phyloP scores from a whole-genome alignment of 2,888 invertebrate species.

The Dusona sp. region DNA sequence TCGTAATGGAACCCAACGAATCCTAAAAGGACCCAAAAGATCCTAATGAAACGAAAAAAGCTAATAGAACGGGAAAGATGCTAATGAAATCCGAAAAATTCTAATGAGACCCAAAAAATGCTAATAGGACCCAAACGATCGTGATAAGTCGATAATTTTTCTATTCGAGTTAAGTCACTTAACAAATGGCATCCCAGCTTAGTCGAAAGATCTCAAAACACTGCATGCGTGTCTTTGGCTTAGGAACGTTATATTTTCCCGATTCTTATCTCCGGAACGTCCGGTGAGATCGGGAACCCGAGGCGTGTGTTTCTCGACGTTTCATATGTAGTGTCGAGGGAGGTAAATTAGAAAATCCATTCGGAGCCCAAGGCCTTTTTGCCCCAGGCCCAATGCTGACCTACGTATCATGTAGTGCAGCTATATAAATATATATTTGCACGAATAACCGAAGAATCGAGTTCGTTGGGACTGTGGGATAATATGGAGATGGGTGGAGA shows the following conservation, averaged over 20 bases:
- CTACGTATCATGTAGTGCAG: constrained; percentile 5
- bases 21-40: not conserved
- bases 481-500: constrained; percentile 24
- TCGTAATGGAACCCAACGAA: not conserved
- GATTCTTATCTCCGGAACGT: constrained; percentile 42
- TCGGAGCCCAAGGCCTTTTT: constrained; percentile 55
- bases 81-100: not conserved
- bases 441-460: constrained; percentile 34
- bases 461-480: constrained; percentile 9
- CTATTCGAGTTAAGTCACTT: not conserved
- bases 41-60: not conserved
- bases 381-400: constrained; percentile 34
- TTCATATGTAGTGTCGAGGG: constrained; percentile 41
- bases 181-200: not conserved
- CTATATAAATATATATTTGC: constrained; percentile 9
- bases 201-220: not conserved
- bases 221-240: not conserved
- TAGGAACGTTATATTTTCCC: constrained; percentile 19
- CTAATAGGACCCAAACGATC: not conserved
- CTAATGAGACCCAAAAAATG: not conserved
- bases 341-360: constrained; percentile 70
- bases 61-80: not conserved
- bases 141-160: not conserved
- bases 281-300: constrained; percentile 7
- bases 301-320: constrained; percentile 11